Percentiles rank a stretch among this genome's conserved stretches.
Evolutionary conservation across 2,888 invertebrate genomes (phyloP).

Genomic region (Phaonia tiefii): DNA sequence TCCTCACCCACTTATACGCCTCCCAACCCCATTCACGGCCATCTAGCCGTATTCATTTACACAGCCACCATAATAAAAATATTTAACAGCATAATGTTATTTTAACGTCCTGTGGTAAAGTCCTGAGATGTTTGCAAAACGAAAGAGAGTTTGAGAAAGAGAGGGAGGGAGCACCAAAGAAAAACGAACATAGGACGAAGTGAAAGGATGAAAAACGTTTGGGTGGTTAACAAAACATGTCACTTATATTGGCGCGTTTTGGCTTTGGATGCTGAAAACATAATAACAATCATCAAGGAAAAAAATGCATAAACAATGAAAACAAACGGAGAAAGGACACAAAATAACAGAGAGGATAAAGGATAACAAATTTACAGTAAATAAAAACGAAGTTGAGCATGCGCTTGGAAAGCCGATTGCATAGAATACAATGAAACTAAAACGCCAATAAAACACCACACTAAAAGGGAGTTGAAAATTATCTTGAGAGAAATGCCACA

Average conservation of each 20-base stretch:
- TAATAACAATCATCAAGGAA: neutral
- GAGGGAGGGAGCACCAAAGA: neutral
- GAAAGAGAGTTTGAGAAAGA: no score
- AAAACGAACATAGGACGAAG: neutral
- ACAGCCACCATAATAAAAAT: constrained; percentile 14
- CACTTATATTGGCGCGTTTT: constrained; percentile 56
- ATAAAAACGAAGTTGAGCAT: constrained; percentile 59
- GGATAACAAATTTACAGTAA: no score
- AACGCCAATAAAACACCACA: constrained; percentile 60
- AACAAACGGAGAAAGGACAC: no score
- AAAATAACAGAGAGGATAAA: no score
- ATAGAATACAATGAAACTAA: neutral
- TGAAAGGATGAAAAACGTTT: constrained; percentile 29
- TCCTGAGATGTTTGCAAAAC: neutral
- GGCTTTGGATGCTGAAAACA: constrained; percentile 39
- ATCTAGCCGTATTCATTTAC: constrained; percentile 24
- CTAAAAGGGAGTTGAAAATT: constrained; percentile 11
- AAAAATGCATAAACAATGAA: constrained; percentile 20
- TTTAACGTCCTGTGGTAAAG: constrained; percentile 8
- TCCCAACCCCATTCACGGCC: no score
- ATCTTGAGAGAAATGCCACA: no score
- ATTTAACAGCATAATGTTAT: neutral
- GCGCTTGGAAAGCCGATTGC: constrained; percentile 41
- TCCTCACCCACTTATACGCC: no score
- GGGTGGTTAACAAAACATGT: constrained; percentile 37